Conservation (phyloP, 2,888 invertebrate genomes). For the Stratiomys singularior region DNA sequence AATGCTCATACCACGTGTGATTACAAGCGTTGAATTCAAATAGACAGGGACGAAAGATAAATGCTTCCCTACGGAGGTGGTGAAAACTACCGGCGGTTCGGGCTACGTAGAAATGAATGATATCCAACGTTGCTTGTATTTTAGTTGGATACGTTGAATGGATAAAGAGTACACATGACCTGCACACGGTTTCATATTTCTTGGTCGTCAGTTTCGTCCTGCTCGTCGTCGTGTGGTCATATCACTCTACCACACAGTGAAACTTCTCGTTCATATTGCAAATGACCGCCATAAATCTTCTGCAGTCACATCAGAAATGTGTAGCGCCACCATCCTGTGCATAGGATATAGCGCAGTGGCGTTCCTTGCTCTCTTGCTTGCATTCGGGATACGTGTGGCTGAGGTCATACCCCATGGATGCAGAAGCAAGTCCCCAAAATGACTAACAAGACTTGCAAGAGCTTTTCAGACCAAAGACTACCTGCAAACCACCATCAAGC, state of each 20-base stretch:
- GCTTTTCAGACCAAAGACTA: neutral
- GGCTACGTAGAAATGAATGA: too few species aligned
- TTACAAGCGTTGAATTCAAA: too few species aligned
- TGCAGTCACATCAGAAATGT: neutral
- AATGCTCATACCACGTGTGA: too few species aligned
- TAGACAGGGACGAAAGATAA: too few species aligned
- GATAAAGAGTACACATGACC: too few species aligned
- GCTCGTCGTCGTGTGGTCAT: neutral
- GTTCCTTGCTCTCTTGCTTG: neutral
- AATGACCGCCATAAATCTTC: constrained; percentile 23
- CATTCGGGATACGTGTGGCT: neutral
- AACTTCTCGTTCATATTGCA: constrained; percentile 9
- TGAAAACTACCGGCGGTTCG: too few species aligned
- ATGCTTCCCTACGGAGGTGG: too few species aligned
- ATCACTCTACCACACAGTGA: constrained; percentile 3
- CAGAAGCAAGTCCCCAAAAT: neutral
- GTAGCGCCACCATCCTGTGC: neutral
- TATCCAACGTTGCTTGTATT: too few species aligned
- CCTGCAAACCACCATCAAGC: neutral
- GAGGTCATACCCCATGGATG: too few species aligned
- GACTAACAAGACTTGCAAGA: neutral
- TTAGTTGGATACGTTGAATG: too few species aligned
- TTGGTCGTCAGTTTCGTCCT: too few species aligned
- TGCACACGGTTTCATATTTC: too few species aligned
- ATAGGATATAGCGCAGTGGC: neutral